phyloP scores from a whole-genome alignment of 2,888 invertebrate species.

The Cataglyphis livida region DNA sequence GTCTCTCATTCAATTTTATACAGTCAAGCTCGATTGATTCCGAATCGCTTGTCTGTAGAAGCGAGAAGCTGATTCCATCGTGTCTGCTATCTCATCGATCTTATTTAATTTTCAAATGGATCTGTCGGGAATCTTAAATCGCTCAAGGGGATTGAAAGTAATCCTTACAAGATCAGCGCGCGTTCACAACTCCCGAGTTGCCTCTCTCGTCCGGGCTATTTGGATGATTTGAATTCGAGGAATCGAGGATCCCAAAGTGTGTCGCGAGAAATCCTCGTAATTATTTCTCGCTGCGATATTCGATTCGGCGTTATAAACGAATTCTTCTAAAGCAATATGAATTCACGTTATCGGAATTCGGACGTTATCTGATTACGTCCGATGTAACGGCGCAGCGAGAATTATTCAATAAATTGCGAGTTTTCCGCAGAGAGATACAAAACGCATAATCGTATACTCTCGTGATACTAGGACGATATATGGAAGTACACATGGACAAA shows the following conservation, averaged over 20 bases:
- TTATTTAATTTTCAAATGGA: conserved; percentile 56
- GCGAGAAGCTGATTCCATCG: conserved; percentile 28
- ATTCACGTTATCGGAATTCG: conserved; percentile 2
- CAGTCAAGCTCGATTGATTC: conserved; percentile 48
- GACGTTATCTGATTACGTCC: background rate
- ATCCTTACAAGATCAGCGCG: conserved; percentile 52
- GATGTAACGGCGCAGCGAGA: background rate
- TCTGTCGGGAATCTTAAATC: conserved; percentile 53
- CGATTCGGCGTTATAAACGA: background rate
- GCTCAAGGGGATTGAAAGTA: conserved; percentile 54
- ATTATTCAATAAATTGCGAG: conserved; percentile 34
- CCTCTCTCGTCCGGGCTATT: conserved; percentile 12
- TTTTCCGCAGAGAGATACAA: conserved; percentile 16
- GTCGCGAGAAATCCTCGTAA: conserved; percentile 26
- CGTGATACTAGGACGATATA: background rate
- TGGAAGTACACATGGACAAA: background rate
- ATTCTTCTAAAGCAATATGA: background rate
- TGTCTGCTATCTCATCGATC: conserved; percentile 39
- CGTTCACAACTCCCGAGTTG: conserved; percentile 38
- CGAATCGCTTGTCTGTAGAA: conserved; percentile 36
- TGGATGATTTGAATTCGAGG: conserved; percentile 36
- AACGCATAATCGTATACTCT: conserved; percentile 19
- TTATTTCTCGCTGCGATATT: conserved; percentile 1
- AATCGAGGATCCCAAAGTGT: conserved; percentile 19
- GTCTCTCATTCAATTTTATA: conserved; percentile 38